Evolutionary conservation across 1,140 invertebrate species (phyloP), one percentile per base, ranked within the genome.

Genomic region (Euschistus heros): DNA sequence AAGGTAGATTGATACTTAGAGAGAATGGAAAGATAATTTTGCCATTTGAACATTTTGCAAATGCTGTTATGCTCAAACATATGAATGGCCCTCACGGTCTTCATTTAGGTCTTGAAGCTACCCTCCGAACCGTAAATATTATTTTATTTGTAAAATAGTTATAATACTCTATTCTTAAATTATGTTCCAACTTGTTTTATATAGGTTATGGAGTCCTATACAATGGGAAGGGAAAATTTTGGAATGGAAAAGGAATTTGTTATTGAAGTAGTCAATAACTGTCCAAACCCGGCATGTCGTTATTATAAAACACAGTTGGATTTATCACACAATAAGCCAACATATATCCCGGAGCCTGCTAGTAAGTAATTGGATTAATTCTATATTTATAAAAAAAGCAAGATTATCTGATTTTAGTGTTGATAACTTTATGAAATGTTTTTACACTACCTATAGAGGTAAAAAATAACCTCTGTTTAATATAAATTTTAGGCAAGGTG

Each of bases 161-260:
- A 7, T 64, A 6, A 18, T 42, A 18, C 18, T 26, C 61, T 66
- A 18, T 65, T 59, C 22, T 27, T 26, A 37, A 61, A 13, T 17
- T 17, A n/a, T 18, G 26, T 17, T 37, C 13, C 17, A 14, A 42
- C 42, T 37, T 18, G 4, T 24, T 42, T 68, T 63, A 74, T 72
- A 54, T 54, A 84, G 82, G 82, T 87, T 22, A 87, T 90, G 75
- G 88, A 91, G 71, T 89, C 87, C 13, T 91, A 91, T 69, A 91
- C 88, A 61, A 89, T 91, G 72, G 88, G 89, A 0, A 76, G 87
- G 50, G 89, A 91, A 73, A 87, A 87, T 73, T 91, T 91, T 78
- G 89, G 89, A 26, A 91, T 91, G 88, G 89, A 91, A 74, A 90
- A 91, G 73, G 89, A 91, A 73, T 91, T 91, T 71, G 91, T 91